Evolutionary conservation across 1,140 invertebrate genomes (phyloP).

Genomic region (Patella vulgata): DNA sequence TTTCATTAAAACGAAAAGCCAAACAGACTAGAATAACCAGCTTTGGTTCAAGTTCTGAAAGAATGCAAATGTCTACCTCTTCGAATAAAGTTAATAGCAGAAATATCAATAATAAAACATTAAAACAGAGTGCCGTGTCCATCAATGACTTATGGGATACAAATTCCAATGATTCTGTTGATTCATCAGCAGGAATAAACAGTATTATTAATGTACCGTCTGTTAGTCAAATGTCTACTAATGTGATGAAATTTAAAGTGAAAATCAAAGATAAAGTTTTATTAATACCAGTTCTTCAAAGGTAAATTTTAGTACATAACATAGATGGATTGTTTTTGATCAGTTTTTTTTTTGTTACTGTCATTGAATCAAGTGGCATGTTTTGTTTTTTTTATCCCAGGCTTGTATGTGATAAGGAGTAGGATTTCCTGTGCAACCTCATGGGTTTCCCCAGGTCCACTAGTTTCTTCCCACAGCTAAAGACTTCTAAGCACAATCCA

Average conservation of each 20-base stretch:
- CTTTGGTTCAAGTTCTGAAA: not conserved
- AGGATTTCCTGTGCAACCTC: too few relatives aligned
- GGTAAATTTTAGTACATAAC: too few relatives aligned
- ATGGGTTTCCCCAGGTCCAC: too few relatives aligned
- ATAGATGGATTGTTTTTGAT: not conserved
- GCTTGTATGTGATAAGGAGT: too few relatives aligned
- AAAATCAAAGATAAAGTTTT: constrained; percentile 42
- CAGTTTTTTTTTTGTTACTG: too few relatives aligned
- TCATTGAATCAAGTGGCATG: too few relatives aligned
- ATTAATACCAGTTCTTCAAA: constrained; percentile 38
- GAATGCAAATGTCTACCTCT: constrained; percentile 13
- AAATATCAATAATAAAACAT: not conserved
- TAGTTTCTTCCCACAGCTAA: too few relatives aligned
- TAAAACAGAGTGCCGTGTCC: too few relatives aligned
- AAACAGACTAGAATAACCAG: constrained; percentile 2
- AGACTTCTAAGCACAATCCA: too few relatives aligned
- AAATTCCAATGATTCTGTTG: not conserved
- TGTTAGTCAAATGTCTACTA: constrained; percentile 5
- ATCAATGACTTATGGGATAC: not conserved
- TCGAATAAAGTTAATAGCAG: not conserved
- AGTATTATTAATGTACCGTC: too few relatives aligned
- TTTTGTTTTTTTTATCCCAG: too few relatives aligned
- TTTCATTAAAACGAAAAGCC: not conserved
- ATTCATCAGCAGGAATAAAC: not conserved
- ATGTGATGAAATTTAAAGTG: constrained; percentile 38